Evolutionary conservation across 1,140 invertebrate species (phyloP).

Genomic region (Bradynema listronoti): DNA sequence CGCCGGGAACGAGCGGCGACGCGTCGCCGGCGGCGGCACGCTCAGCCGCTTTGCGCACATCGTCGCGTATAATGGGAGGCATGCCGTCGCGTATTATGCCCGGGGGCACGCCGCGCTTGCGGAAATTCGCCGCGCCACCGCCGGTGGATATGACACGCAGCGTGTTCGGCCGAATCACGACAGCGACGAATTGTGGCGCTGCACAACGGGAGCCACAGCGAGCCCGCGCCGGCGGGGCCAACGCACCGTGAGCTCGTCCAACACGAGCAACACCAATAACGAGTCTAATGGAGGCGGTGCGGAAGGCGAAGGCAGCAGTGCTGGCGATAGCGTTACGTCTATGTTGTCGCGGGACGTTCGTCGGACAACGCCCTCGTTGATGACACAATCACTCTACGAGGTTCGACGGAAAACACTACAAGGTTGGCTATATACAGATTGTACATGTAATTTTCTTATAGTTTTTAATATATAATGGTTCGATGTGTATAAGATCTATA

Average conservation of each 20-base stretch:
- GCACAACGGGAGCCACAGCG: too few species aligned
- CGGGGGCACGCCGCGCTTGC: conserved; percentile 3
- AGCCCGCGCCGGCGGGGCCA: too few species aligned
- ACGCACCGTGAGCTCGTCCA: not conserved
- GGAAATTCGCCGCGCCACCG: not conserved
- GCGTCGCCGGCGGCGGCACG: not conserved
- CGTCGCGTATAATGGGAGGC: not conserved
- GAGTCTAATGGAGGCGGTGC: not conserved
- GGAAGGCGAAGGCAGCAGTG: not conserved
- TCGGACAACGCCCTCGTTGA: not conserved
- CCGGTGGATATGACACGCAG: conserved; percentile 18
- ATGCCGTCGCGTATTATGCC: conserved; percentile 12
- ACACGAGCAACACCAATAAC: conserved; percentile 8
- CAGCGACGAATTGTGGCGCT: not conserved
- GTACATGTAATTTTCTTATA: conserved; percentile 1
- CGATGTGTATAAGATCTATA: not conserved
- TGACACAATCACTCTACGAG: conserved; percentile 29
- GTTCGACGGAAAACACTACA: not conserved
- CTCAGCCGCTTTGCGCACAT: conserved; percentile 14
- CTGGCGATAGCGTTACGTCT: not conserved
- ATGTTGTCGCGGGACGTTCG: not conserved
- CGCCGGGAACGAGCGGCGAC: not conserved
- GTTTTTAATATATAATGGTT: not conserved
- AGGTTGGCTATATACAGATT: not conserved
- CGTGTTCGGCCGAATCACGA: conserved; percentile 15